Percentiles rank a stretch among this genome's conserved stretches.
These are phyloP conservation scores for Micrasema minimum DNA, from an alignment of 1,140 invertebrate species.

Conservation along the genomic window DNA sequence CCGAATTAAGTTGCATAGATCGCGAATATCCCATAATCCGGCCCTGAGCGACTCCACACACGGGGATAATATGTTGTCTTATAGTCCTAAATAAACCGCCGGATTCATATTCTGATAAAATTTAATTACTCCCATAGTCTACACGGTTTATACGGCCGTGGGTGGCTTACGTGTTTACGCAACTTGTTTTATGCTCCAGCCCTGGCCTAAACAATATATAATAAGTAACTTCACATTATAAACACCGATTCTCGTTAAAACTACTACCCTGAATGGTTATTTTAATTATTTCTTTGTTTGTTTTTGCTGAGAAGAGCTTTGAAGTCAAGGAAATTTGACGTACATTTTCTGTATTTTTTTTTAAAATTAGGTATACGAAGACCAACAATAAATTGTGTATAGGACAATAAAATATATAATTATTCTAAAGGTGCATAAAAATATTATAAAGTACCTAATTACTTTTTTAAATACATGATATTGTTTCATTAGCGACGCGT, in stretches of 20 bases:
- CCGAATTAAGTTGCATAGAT: background rate
- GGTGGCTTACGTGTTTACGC: constrained; percentile 38
- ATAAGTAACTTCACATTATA: background rate
- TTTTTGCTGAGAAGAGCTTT: too few species aligned
- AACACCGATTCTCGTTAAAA: background rate
- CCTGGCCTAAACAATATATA: background rate
- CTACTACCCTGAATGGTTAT: too few species aligned
- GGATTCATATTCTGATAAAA: constrained; percentile 47
- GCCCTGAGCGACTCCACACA: constrained; percentile 4
- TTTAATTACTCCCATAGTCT: constrained; percentile 43
- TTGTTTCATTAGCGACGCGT: too few species aligned
- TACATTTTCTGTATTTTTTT: too few species aligned
- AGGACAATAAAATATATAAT: too few species aligned
- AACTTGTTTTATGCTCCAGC: constrained; percentile 35
- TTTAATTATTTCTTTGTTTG: too few species aligned
- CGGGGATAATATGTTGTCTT: constrained; percentile 40
- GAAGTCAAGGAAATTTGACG: too few species aligned
- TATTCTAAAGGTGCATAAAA: too few species aligned
- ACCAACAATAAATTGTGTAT: too few species aligned
- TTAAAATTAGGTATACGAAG: too few species aligned
- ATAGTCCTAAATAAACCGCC: constrained; percentile 40
- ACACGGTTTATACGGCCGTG: constrained; percentile 34
- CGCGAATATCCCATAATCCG: background rate
- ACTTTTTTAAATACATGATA: too few species aligned
- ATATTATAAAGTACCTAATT: too few species aligned